Base-by-base conservation (phyloP, 2,113 vertebrate genomes). In the Chroicocephalus ridibundus region DNA sequence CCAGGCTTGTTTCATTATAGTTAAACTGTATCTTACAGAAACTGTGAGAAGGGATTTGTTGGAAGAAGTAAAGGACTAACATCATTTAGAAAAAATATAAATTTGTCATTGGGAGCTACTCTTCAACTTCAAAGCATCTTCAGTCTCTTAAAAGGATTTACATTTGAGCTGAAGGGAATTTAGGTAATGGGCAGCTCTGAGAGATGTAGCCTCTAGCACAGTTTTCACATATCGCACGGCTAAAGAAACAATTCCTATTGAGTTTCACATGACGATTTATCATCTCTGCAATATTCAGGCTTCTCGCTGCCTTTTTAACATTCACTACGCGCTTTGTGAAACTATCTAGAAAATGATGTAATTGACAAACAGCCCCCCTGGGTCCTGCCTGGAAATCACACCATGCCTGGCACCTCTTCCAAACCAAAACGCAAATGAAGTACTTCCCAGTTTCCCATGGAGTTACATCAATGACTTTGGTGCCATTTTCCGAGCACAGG, bases 111-210 rank as follows among this genome's bases (percentile, higher is more conserved):
- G 51, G 74, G 87, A 96, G 84, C 84, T 86, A 25, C 86, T 71
- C 32, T 87, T 86, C 70, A 62, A 76, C 92, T 96, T 97, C 93
- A 97, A 97, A 97, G 96, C 52, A 17, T 49, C 65, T 88, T 84
- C 70, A 65, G 76, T 81, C 94, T 97, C 93, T 96, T 97, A 92
- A 97, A 97, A 97, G 97, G 97, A 97, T 98, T 98, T 98, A 97
- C 94, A 68, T 94, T 93, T 96, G 80, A 98, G 97, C 92, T 87
- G 93, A 92, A 88, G 91, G 96, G 96, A 97, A 97, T 83, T 94
- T 90, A 90, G 93, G 94, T 96, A 96, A 95, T 88, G 46, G 93
- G 86, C 81, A 95, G 84, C 92, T 95, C 92, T 94, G 97, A 98
- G 97, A 98, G 83, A 90, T 58, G 47, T 94, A 90, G 96, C 98